Evolutionary conservation across 2,797 vertebrate species (phyloP).

Genomic region (Helarctos malayanus): DNA sequence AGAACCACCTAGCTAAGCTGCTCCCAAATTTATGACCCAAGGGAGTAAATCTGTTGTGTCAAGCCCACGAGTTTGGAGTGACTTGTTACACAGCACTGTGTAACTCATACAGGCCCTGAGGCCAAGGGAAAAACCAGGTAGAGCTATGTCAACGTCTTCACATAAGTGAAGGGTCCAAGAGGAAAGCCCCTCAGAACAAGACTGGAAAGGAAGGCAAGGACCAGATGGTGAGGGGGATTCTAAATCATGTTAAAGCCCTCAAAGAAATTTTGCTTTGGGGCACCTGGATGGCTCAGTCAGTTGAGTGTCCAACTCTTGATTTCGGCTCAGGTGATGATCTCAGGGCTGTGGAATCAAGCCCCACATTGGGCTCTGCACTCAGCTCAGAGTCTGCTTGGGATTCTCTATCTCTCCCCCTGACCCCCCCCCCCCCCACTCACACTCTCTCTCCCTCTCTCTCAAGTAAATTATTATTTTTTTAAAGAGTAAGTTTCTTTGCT

Average conservation of each 20-base stretch:
- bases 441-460: not conserved
- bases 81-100: not conserved
- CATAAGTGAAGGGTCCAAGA: fast-evolving
- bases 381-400: not conserved
- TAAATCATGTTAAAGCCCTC: not conserved
- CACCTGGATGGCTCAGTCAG: not conserved
- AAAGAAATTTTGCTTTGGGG: not conserved
- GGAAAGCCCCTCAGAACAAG: not conserved
- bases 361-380: not conserved
- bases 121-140: not conserved
- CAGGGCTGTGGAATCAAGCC: not conserved
- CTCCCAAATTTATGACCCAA: not conserved
- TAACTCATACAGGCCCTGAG: no score
- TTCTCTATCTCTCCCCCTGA: not conserved
- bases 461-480: not conserved
- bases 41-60: no score
- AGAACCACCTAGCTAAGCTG: not conserved
- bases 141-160: not conserved
- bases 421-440: no score
- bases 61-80: not conserved
- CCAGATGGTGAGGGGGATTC: not conserved
- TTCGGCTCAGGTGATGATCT: not conserved
- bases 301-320: not conserved
- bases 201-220: not conserved
- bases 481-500: not conserved